A percentile compares a stretch with the other conserved stretches of the same genome.
Evolutionary conservation across 2,888 invertebrate genomes (phyloP).

Genomic region (Punctoribates punctum): DNA sequence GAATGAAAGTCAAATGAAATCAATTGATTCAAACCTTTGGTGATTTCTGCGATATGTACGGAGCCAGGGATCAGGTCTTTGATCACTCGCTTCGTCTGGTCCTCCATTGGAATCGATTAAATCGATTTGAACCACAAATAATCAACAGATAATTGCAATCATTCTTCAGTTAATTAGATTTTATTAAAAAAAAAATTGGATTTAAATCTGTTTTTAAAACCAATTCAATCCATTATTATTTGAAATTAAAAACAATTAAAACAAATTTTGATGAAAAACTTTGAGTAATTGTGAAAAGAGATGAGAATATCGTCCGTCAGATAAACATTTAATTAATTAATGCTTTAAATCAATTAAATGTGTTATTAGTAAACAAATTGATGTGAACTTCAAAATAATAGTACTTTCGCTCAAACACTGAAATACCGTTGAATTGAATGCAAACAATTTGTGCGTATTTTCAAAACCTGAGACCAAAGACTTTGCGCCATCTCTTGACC

Average conservation of each 20-base stretch:
- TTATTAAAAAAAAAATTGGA: not conserved
- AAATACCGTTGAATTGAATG: not conserved
- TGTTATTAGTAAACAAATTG: not conserved
- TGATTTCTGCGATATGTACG: constrained; percentile 15
- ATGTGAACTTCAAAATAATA: not conserved
- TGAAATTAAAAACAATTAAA: not conserved
- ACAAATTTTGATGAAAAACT: no score
- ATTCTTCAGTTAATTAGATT: not conserved
- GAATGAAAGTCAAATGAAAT: not conserved
- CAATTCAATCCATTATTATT: not conserved
- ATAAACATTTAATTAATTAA: not conserved
- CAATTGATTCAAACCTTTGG: constrained; percentile 22
- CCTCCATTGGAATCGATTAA: not conserved
- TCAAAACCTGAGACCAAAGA: not conserved
- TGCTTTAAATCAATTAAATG: not conserved
- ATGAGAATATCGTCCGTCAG: not conserved
- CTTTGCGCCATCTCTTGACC: not conserved
- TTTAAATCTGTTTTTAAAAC: not conserved
- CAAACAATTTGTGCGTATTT: constrained; percentile 31
- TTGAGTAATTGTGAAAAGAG: no score
- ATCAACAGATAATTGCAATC: not conserved
- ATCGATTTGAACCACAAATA: not conserved
- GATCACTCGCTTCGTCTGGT: not conserved
- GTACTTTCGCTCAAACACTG: not conserved
- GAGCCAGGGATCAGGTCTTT: constrained; percentile 18